A percentile compares a stretch with the other conserved stretches of the same genome.
phyloP scores from a whole-genome alignment of 2,888 invertebrate species.

The Lasioglossum oenotherae region DNA sequence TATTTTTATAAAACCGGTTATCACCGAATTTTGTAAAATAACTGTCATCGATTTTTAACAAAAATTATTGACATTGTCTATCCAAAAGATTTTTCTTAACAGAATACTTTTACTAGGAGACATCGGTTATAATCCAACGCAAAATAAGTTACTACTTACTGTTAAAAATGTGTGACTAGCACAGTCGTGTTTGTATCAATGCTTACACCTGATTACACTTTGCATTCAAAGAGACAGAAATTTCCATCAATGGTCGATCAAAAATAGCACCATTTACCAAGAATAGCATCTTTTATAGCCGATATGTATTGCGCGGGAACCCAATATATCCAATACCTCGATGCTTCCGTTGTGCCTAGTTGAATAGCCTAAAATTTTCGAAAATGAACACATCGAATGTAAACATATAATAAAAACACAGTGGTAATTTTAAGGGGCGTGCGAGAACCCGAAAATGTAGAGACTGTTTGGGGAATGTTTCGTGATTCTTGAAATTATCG shows the following conservation, averaged over 20 bases:
- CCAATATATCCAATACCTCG: conserved; percentile 97
- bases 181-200: conserved; percentile 79
- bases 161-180: conserved; percentile 82
- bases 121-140: conserved; percentile 65
- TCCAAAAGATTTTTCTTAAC: conserved; percentile 50
- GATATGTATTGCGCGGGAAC: conserved; percentile 96
- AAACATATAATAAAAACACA: not conserved
- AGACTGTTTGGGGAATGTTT: no score
- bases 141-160: conserved; percentile 80
- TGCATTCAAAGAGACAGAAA: conserved; percentile 69
- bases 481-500: no score
- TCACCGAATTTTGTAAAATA: conserved; percentile 27
- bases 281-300: conserved; percentile 95
- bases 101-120: conserved; percentile 64
- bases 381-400: not conserved
- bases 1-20: conserved; percentile 15
- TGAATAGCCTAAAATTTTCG: conserved; percentile 90
- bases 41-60: conserved; percentile 36
- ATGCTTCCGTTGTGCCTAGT: conserved; percentile 95
- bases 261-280: conserved; percentile 94
- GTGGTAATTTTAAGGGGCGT: not conserved
- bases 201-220: conserved; percentile 77
- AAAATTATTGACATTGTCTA: conserved; percentile 52
- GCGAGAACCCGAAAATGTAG: no score
- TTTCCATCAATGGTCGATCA: conserved; percentile 83